Conservation (phyloP, 2,113 vertebrate genomes). For the Lophius piscatorius region DNA sequence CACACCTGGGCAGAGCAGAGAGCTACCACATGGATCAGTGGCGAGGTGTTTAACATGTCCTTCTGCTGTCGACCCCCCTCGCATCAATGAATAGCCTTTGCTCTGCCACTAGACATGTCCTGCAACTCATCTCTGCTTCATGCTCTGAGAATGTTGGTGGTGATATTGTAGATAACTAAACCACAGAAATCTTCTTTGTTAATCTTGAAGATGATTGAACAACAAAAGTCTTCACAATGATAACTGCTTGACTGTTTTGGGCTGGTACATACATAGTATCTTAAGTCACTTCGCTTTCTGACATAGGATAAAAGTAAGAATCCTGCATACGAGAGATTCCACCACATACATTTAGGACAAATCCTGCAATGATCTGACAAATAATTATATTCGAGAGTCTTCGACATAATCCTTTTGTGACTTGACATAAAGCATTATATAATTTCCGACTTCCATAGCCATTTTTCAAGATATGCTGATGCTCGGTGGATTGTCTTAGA, state of each 20-base stretch:
- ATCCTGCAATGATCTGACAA: no score
- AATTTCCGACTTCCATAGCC: no score
- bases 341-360: no score
- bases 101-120: constrained; percentile 60
- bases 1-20: constrained; percentile 77
- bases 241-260: not conserved
- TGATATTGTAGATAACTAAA: constrained; percentile 9
- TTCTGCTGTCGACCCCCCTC: constrained; percentile 47
- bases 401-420: no score
- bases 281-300: no score
- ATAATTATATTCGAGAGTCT: no score
- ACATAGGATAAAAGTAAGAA: no score
- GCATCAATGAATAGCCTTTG: constrained; percentile 51
- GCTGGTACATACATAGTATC: not conserved
- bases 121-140: constrained; percentile 30
- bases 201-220: constrained; percentile 13
- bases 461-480: no score
- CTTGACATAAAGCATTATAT: no score
- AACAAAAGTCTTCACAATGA: constrained; percentile 33
- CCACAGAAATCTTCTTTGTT: constrained; percentile 34
- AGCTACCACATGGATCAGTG: constrained; percentile 72
- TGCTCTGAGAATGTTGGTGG: constrained; percentile 29
- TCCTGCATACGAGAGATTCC: no score
- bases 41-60: constrained; percentile 63
- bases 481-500: no score